A percentile compares a stretch with the other conserved stretches of the same genome.
Evolutionary conservation across 2,113 vertebrate species (phyloP).

Genomic region (Cygnus buccinator): DNA sequence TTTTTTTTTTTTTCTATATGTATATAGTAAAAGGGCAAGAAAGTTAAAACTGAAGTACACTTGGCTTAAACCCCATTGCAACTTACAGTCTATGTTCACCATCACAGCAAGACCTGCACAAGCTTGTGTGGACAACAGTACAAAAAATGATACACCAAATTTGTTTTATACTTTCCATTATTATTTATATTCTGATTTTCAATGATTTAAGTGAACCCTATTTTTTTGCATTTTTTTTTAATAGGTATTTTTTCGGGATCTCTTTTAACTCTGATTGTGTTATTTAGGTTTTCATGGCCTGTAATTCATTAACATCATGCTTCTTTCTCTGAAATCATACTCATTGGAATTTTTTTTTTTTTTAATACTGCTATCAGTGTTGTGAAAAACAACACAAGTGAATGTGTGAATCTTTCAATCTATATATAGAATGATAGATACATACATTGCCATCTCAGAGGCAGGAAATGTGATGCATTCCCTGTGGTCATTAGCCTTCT

Average conservation of each 20-base stretch:
- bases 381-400: neutral
- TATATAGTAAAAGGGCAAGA: neutral
- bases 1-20: neutral
- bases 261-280: neutral
- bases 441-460: neutral
- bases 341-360: neutral
- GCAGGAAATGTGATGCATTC: neutral
- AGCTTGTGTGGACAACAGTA: neutral
- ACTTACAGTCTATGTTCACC: neutral
- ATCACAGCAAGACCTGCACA: neutral
- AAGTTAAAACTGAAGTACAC: neutral
- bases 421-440: neutral
- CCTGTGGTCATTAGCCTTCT: neutral
- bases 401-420: neutral
- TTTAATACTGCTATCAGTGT: neutral
- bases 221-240: neutral
- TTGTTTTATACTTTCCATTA: neutral
- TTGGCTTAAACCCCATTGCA: neutral
- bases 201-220: neutral
- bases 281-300: neutral
- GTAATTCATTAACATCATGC: neutral
- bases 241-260: neutral
- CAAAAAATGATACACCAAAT: neutral
- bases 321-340: neutral
- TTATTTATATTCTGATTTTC: neutral